Evolutionary conservation across 2,888 invertebrate species (phyloP).

Genomic region (Drosophila conformis): DNA sequence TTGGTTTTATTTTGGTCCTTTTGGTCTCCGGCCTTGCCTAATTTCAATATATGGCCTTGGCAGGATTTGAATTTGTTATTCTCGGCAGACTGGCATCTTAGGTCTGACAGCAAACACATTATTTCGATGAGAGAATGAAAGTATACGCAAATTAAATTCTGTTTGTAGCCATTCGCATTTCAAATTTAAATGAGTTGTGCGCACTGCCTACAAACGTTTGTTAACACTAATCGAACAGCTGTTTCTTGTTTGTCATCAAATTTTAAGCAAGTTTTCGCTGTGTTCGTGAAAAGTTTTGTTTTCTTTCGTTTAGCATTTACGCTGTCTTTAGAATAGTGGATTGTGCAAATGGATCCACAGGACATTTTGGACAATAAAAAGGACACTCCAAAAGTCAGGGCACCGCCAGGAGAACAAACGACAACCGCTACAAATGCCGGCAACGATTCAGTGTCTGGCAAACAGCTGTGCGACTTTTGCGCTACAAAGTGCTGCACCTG

Average conservation of each 20-base stretch:
- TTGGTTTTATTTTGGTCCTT: background rate
- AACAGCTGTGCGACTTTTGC: constrained; percentile 40
- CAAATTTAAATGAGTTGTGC: background rate
- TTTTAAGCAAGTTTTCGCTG: background rate
- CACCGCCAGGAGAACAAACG: background rate
- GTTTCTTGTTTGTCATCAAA: constrained; percentile 16
- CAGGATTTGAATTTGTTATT: constrained; percentile 14
- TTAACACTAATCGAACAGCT: constrained; percentile 49
- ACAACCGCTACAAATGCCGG: constrained; percentile 8
- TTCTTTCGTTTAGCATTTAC: background rate
- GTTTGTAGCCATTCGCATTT: background rate
- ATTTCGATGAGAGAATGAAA: constrained; percentile 3
- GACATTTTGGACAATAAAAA: background rate
- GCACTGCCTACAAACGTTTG: constrained; percentile 17
- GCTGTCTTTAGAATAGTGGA: background rate
- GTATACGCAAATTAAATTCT: background rate
- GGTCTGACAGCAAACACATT: background rate
- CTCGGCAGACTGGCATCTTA: constrained; percentile 22
- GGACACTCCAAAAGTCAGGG: background rate
- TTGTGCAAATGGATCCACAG: constrained; percentile 17
- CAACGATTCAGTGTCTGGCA: constrained; percentile 1
- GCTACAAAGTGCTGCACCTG: constrained; percentile 35
- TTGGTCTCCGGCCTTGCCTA: constrained; percentile 27
- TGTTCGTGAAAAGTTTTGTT: background rate
- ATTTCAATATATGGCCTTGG: constrained; percentile 53